These are phyloP conservation scores for Baronia brevicornis DNA, from an alignment of 2,888 invertebrate genomes.

Conservation along the genomic window DNA sequence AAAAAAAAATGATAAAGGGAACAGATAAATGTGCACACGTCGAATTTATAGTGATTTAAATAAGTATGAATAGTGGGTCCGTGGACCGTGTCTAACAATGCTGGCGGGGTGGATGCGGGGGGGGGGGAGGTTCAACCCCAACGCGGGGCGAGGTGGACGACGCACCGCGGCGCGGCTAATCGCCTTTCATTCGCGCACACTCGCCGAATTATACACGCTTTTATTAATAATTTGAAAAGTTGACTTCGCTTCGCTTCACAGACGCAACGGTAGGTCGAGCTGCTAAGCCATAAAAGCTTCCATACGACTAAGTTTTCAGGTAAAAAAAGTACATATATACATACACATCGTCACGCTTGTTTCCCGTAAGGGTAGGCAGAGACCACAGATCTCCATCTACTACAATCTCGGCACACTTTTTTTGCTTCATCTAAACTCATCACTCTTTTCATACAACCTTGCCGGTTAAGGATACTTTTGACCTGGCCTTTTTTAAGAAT, in stretches of 20 bases:
- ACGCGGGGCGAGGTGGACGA: conserved; percentile 21
- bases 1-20: no score
- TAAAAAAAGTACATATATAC: no score
- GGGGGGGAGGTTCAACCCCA: conserved; percentile 16
- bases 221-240: conserved; percentile 43
- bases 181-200: conserved; percentile 34
- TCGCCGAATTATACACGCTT: conserved; percentile 49
- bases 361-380: no score
- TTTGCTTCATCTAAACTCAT: no score
- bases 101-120: conserved; percentile 24
- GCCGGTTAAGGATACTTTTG: no score
- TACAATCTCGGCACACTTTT: no score
- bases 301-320: no score
- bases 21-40: conserved; percentile 9
- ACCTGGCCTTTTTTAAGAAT: no score
- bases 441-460: no score
- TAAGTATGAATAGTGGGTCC: conserved; percentile 42
- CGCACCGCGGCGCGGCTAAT: conserved; percentile 24
- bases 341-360: no score
- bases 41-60: conserved; percentile 39
- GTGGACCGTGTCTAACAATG: conserved; percentile 32
- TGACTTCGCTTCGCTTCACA: conserved; percentile 18
- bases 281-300: no score
- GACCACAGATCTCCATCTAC: no score
- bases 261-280: conserved; percentile 7